These are phyloP conservation scores for Hexactinellida sp. DNA, from an alignment of 37 sponge, comb jelly and placozoan species.

Conservation along the genomic window DNA sequence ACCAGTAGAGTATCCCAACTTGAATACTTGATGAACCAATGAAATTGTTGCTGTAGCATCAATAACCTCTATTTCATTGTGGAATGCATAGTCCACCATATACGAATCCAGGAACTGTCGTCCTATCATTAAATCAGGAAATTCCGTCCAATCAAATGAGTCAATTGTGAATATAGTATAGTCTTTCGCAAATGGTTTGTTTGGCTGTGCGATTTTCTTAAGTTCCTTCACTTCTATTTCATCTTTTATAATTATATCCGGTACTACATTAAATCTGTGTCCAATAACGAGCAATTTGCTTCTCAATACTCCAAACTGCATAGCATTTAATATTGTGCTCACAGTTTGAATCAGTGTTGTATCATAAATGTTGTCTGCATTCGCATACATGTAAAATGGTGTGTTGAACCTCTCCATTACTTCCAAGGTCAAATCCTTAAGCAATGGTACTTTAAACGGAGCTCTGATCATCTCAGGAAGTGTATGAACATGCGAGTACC, in stretches of 20 bases:
- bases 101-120: background rate
- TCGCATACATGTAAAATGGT: background rate
- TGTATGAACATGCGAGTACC: background rate
- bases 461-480: background rate
- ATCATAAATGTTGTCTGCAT: background rate
- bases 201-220: background rate
- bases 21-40: background rate
- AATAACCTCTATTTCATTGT: background rate
- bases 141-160: background rate
- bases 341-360: background rate
- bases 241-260: background rate
- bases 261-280: background rate
- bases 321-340: background rate
- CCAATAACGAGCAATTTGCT: background rate
- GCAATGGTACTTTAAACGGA: background rate
- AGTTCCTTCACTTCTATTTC: background rate
- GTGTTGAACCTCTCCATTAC: background rate
- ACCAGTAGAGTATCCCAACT: background rate
- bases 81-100: background rate
- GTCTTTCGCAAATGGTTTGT: conserved; percentile 5
- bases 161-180: background rate
- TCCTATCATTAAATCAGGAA: background rate
- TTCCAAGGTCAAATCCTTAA: background rate
- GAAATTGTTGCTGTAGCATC: background rate
- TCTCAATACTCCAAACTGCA: background rate